Evolutionary conservation across 2,113 vertebrate genomes (phyloP).

Genomic region (Nycticebus coucang): DNA sequence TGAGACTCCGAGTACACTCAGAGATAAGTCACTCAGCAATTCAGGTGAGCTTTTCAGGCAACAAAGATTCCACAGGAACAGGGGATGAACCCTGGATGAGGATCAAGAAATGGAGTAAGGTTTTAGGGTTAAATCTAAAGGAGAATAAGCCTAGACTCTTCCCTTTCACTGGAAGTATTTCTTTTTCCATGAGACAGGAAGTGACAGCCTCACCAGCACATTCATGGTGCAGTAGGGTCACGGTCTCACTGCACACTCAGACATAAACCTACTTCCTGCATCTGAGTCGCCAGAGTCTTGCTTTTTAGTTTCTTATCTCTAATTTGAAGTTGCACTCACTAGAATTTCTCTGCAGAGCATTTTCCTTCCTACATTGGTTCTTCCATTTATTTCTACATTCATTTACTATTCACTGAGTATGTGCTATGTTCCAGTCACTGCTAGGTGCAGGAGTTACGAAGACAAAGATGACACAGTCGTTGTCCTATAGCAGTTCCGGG

Average conservation of each 20-base stretch:
- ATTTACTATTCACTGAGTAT: neutral
- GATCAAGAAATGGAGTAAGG: neutral
- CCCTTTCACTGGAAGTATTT: neutral
- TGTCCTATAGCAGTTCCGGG: neutral
- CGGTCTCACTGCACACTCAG: slow-evolving; percentile 1
- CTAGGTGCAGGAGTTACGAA: neutral
- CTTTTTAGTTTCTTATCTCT: neutral
- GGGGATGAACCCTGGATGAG: neutral
- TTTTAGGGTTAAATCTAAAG: neutral
- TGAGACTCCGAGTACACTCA: neutral
- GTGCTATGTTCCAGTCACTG: neutral
- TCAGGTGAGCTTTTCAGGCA: neutral
- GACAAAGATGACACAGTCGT: neutral
- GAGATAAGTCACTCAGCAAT: neutral
- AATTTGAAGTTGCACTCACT: neutral
- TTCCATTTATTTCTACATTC: neutral
- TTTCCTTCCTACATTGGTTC: neutral
- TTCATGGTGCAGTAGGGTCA: neutral
- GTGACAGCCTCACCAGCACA: neutral
- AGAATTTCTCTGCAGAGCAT: neutral
- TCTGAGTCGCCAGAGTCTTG: slow-evolving; percentile 35
- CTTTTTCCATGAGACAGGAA: neutral
- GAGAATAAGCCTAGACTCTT: neutral
- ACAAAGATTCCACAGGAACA: neutral
- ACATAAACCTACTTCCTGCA: slow-evolving; percentile 17